A percentile compares a stretch with the other conserved stretches of the same genome.
Evolutionary conservation across 1,140 invertebrate species (phyloP).

Genomic region (Ladona fulva): DNA sequence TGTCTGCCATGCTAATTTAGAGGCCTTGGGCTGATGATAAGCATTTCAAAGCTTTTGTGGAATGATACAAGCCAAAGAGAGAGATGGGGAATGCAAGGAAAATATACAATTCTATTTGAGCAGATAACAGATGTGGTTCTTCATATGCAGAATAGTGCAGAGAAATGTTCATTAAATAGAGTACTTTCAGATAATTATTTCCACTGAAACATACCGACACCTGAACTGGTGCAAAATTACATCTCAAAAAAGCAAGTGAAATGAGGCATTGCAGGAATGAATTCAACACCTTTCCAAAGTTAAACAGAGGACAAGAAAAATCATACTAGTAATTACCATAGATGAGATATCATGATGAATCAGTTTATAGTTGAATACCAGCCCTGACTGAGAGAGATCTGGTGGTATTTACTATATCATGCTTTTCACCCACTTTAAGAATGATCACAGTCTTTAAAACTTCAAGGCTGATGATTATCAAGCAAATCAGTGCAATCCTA

Average conservation of each 20-base stretch:
- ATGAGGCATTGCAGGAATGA: neutral
- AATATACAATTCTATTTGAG: neutral
- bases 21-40: constrained; percentile 3
- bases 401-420: too few relatives aligned
- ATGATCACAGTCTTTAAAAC: too few relatives aligned
- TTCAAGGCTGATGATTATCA: too few relatives aligned
- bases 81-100: constrained; percentile 3
- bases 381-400: too few relatives aligned
- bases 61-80: constrained; percentile 9
- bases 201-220: neutral
- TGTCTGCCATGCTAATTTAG: neutral
- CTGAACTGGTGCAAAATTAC: neutral
- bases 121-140: neutral
- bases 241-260: neutral
- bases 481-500: neutral
- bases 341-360: too few relatives aligned
- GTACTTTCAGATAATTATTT: neutral
- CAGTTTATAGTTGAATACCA: too few relatives aligned
- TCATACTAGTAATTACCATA: too few relatives aligned
- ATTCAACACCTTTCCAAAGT: too few relatives aligned
- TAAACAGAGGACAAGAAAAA: too few relatives aligned
- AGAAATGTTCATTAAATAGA: neutral
- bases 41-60: constrained; percentile 5
- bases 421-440: too few relatives aligned
- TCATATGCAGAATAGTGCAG: neutral